Evolutionary conservation across 1,140 invertebrate species (phyloP), one percentile per base, ranked within the genome.

Genomic region (Apis mellifera): DNA sequence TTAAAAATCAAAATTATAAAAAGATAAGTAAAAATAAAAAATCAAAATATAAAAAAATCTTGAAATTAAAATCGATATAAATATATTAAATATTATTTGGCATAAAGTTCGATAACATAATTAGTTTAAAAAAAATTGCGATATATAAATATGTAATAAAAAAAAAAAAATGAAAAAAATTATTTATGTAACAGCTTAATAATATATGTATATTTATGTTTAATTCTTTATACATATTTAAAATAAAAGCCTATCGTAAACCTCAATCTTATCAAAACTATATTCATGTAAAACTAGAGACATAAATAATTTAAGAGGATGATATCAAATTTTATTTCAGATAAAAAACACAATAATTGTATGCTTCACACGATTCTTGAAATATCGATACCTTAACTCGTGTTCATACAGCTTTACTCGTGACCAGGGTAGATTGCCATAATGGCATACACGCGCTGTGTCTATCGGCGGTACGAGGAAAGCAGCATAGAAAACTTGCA

Each of bases 401-500:
- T 84, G 85, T 83, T 85, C 86, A 80, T 73, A 84, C 72, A 83
- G 86, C 86, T 68, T 86, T 77, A 65, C 66, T 72, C 55, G 57
- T 50, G 77, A 68, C 54, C 85, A 73, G 69, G 76, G 84, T 68
- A 72, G 70, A 66, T 76, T 54, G 72, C 70, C 72, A 76, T 86
- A 80, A 83, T 69, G 68, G 84, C 54, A 68, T 86, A 87, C 86
- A 86, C 84, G 84, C 81, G 77, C 62, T 82, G 76, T 60, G 72
- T 71, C 54, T 86, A 84, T 83, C 76, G 50, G 60, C 81, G 76
- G 66, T 66, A 80, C 77, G 72, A 81, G 81, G 75, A 87, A 84
- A 86, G 84, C 78, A 73, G 81, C 86, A 86, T 65, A 82, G 86
- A 86, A 82, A 82, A 77, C 85, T 78, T 76, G 72, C 84, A 83